phyloP scores from a whole-genome alignment of 1,140 invertebrate species.

The Papilio xuthus region DNA sequence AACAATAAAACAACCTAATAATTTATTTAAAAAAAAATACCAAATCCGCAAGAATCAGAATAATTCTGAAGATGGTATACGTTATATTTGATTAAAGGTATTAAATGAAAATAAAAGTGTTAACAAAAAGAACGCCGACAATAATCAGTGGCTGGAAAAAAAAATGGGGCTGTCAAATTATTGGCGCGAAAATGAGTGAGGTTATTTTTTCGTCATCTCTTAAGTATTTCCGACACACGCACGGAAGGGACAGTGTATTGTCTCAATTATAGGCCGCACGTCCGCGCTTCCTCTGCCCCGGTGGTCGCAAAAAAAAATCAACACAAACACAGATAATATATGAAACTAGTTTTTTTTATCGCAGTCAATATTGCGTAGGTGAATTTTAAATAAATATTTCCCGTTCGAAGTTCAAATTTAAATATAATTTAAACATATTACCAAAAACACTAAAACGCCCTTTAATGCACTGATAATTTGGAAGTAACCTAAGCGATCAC shows the following conservation, averaged over 20 bases:
- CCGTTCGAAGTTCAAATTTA: background rate
- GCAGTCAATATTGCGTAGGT: background rate
- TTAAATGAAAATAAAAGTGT: constrained; percentile 23
- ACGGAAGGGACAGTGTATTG: constrained; percentile 53
- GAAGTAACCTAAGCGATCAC: background rate
- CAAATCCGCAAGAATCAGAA: no score
- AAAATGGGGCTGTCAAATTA: constrained; percentile 60
- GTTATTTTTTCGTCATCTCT: constrained; percentile 52
- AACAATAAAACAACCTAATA: no score
- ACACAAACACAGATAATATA: background rate
- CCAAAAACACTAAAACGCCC: background rate
- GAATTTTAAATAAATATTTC: background rate
- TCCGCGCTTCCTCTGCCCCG: constrained; percentile 60
- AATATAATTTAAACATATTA: background rate
- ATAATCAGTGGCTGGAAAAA: constrained; percentile 39
- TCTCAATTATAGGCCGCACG: constrained; percentile 65
- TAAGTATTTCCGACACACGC: constrained; percentile 60
- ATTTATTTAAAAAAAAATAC: no score
- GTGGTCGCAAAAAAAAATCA: constrained; percentile 52
- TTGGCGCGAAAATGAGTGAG: constrained; percentile 64
- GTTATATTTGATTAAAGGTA: no score
- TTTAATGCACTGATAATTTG: constrained; percentile 19
- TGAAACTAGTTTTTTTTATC: background rate
- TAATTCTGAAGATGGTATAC: no score
- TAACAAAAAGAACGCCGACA: constrained; percentile 4